A percentile compares a stretch with the other conserved stretches of the same genome.
Conservation (phyloP, 1,140 invertebrate species). For the Phymastichus coffea region DNA sequence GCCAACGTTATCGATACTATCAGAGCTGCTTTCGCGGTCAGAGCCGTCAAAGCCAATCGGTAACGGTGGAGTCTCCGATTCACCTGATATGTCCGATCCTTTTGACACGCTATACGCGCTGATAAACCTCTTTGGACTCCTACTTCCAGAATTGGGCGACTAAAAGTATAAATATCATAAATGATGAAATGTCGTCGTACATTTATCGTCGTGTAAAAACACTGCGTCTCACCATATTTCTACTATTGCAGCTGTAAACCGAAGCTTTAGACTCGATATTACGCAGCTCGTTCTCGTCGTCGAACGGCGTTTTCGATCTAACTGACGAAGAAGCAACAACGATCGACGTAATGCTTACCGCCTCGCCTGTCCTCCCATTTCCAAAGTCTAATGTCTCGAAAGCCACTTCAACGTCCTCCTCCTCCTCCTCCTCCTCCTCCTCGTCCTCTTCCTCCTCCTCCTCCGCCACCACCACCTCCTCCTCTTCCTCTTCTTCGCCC, state of each 20-base stretch:
- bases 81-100: conserved; percentile 1
- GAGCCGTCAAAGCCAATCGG: conserved; percentile 12
- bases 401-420: neutral
- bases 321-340: neutral
- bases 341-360: neutral
- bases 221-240: neutral
- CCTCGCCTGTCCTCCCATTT: neutral
- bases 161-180: neutral
- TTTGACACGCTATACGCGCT: neutral
- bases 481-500: too few relatives aligned
- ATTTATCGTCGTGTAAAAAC: too few relatives aligned
- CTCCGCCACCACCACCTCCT: too few relatives aligned
- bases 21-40: neutral
- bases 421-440: too few relatives aligned
- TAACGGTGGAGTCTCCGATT: neutral
- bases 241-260: neutral
- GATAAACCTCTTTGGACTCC: neutral
- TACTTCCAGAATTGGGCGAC: conserved; percentile 5
- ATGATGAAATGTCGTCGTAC: too few relatives aligned
- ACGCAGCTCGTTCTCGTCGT: neutral
- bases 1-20: conserved; percentile 1
- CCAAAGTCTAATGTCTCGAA: conserved; percentile 3
- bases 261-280: neutral
- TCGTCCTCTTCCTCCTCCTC: too few relatives aligned
- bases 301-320: neutral